A percentile compares a stretch with the other conserved stretches of the same genome.
phyloP scores from a whole-genome alignment of 2,797 vertebrate genomes.

The Lutra lutra region DNA sequence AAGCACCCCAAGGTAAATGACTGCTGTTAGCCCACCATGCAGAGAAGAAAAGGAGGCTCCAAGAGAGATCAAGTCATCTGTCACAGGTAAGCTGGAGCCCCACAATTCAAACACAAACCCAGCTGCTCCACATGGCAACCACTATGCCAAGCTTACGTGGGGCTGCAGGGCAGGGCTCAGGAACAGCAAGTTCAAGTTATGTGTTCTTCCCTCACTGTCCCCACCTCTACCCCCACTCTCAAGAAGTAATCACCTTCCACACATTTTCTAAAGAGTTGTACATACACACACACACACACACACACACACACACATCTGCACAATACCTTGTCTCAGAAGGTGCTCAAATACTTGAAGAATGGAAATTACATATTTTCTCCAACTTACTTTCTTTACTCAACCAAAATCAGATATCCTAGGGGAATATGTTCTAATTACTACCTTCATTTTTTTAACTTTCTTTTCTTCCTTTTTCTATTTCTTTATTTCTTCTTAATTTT shows the following conservation, averaged over 20 bases:
- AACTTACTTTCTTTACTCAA: not conserved
- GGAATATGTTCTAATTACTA: not conserved
- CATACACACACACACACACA: accelerated
- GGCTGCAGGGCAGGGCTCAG: not conserved
- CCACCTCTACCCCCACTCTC: not conserved
- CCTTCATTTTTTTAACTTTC: not conserved
- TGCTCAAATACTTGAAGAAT: not conserved
- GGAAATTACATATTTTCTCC: not conserved
- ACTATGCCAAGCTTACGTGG: not conserved
- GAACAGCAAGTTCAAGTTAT: not conserved
- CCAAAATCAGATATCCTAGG: not conserved
- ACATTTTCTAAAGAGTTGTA: not conserved
- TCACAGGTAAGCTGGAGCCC: not conserved
- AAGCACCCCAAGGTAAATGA: not conserved
- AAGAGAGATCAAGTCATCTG: not conserved
- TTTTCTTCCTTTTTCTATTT: too few relatives aligned
- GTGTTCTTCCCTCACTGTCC: not conserved
- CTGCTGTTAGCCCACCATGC: not conserved
- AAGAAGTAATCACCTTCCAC: not conserved
- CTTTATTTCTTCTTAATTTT: not conserved
- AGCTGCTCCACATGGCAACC: not conserved
- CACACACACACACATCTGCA: not conserved
- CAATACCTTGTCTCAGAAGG: not conserved
- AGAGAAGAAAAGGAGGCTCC: not conserved
- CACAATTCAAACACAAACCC: not conserved